A percentile compares a stretch with the other conserved stretches of the same genome.
Evolutionary conservation across 2,888 invertebrate genomes (phyloP).

Genomic region (Rugalucina vietnamica): DNA sequence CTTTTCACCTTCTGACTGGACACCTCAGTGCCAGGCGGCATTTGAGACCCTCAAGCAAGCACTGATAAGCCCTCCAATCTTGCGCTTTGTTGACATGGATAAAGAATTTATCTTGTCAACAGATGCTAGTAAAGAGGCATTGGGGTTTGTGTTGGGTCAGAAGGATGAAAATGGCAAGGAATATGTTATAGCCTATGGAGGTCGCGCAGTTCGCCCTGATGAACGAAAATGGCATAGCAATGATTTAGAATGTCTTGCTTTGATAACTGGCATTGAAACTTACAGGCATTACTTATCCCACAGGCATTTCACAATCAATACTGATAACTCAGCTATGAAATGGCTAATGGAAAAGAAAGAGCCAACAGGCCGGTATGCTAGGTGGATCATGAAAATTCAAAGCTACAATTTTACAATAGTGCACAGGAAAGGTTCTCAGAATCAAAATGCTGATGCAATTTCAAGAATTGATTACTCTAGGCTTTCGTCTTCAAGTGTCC

Average conservation of each 20-base stretch:
- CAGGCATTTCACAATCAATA: conserved; percentile 46
- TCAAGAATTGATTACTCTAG: conserved; percentile 32
- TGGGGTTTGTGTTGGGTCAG: conserved; percentile 57
- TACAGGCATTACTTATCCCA: conserved; percentile 47
- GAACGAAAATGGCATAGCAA: conserved; percentile 55
- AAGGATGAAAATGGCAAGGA: conserved; percentile 32
- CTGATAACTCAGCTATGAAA: conserved; percentile 53
- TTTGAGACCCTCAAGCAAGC: conserved; percentile 53
- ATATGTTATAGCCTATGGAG: conserved; percentile 39
- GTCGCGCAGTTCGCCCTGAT: conserved; percentile 25
- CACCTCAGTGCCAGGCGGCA: conserved; percentile 44
- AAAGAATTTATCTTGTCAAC: conserved; percentile 46
- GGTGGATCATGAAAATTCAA: conserved; percentile 45
- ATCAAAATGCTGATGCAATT: conserved; percentile 43
- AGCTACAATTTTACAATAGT: conserved; percentile 40
- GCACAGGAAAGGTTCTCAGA: conserved; percentile 31
- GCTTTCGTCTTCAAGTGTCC: background rate
- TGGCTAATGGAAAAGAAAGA: conserved; percentile 36
- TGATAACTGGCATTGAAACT: conserved; percentile 45
- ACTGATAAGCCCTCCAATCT: conserved; percentile 48
- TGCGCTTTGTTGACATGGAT: conserved; percentile 50
- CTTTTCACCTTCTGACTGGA: conserved; percentile 53
- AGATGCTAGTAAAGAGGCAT: conserved; percentile 53
- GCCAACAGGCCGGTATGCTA: conserved; percentile 26
- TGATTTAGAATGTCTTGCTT: conserved; percentile 59